These are phyloP conservation scores for Polydrusus cervinus DNA, from an alignment of 2,888 invertebrate genomes.

Conservation along the genomic window DNA sequence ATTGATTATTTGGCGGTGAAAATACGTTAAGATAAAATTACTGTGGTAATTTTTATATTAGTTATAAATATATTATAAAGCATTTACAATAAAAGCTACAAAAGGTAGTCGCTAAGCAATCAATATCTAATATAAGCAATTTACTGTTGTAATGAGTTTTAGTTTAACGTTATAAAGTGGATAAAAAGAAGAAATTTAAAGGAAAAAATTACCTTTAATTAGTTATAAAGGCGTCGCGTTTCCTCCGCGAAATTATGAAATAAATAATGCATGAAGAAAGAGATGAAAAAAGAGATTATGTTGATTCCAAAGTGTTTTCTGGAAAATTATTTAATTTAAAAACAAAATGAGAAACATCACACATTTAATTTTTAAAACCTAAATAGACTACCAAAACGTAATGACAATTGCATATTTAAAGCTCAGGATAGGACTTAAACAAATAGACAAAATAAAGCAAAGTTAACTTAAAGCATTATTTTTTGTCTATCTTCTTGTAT, in stretches of 20 bases:
- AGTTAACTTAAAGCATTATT: no score
- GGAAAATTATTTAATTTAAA: conserved; percentile 16
- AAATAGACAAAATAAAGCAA: no score
- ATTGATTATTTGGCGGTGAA: no score
- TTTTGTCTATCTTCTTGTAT: no score
- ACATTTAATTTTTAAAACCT: conserved; percentile 7
- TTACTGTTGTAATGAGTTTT: background rate
- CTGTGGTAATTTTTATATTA: no score
- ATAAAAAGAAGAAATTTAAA: background rate
- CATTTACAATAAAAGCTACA: no score
- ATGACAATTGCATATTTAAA: background rate
- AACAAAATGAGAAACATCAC: conserved; percentile 14
- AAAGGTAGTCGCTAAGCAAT: no score
- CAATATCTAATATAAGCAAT: background rate
- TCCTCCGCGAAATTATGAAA: conserved; percentile 13
- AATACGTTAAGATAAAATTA: no score
- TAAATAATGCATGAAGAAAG: conserved; percentile 20
- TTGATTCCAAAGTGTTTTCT: conserved; percentile 5
- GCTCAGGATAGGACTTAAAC: background rate
- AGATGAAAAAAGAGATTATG: conserved; percentile 6
- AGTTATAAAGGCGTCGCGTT: conserved; percentile 7
- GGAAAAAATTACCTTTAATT: conserved; percentile 6
- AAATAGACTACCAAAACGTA: background rate
- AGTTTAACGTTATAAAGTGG: conserved; percentile 1
- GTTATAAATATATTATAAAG: no score